Conservation (phyloP, 2,113 vertebrate genomes). For the Patagioenas fasciata region DNA sequence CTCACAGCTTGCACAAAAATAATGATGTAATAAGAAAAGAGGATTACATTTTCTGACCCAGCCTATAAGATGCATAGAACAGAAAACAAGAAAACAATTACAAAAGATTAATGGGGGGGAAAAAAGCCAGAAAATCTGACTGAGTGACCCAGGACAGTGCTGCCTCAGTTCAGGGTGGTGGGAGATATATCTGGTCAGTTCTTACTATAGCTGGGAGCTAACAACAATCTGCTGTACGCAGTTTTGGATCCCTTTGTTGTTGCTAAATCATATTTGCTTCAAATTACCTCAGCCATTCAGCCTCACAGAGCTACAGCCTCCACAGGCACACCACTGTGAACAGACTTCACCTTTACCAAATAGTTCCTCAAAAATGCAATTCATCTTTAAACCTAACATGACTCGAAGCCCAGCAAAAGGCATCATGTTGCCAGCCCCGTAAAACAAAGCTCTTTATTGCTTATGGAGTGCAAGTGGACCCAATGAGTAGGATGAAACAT, state of each 20-base stretch:
- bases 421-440: not conserved
- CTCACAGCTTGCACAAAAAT: not conserved
- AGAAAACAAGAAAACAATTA: not conserved
- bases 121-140: not conserved
- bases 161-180: not conserved
- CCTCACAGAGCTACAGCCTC: not conserved
- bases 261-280: not conserved
- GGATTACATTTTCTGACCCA: not conserved
- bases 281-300: not conserved
- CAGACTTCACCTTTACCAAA: not conserved
- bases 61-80: not conserved
- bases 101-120: not conserved
- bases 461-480: not conserved
- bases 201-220: not conserved
- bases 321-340: not conserved
- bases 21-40: not conserved
- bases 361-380: not conserved
- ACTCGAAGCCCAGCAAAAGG: not conserved
- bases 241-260: not conserved
- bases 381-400: not conserved
- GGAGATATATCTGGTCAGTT: not conserved
- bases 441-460: not conserved
- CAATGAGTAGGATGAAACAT: not conserved
- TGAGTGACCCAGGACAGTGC: not conserved
- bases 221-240: not conserved